Percentiles rank a stretch among this genome's conserved stretches.
These are phyloP conservation scores for Saccostrea glomerata DNA, from an alignment of 1,140 invertebrate genomes.

Conservation along the genomic window DNA sequence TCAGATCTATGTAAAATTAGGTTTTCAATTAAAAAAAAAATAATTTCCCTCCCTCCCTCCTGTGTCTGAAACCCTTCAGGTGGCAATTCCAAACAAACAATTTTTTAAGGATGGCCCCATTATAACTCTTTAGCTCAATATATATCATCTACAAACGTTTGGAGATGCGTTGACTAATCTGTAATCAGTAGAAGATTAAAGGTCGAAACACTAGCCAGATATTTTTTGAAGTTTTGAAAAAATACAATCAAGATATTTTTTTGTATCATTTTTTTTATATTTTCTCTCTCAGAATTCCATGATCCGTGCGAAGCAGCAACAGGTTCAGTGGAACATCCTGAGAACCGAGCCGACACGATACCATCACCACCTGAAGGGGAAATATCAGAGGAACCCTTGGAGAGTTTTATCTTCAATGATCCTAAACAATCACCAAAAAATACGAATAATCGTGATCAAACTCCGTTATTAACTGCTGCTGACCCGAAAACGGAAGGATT, in stretches of 20 bases:
- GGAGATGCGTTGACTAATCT: too few relatives aligned
- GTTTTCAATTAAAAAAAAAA: too few relatives aligned
- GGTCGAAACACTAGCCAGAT: neutral
- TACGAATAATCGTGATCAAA: neutral
- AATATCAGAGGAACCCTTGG: neutral
- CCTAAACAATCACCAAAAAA: neutral
- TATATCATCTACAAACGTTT: too few relatives aligned
- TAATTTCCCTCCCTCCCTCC: too few relatives aligned
- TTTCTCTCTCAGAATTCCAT: slow-evolving; percentile 2
- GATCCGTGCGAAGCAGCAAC: neutral
- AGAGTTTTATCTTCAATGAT: neutral
- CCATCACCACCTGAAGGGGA: neutral
- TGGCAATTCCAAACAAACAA: too few relatives aligned
- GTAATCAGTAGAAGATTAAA: too few relatives aligned
- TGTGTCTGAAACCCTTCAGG: too few relatives aligned
- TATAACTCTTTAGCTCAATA: too few relatives aligned
- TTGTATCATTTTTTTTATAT: too few relatives aligned
- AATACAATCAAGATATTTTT: neutral
- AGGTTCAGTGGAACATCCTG: neutral
- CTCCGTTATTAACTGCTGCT: neutral
- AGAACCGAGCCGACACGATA: neutral
- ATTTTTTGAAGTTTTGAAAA: neutral
- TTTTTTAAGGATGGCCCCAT: too few relatives aligned
- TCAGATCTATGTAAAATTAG: too few relatives aligned
- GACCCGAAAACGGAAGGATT: slow-evolving; percentile 8